A percentile compares a stretch with the other conserved stretches of the same genome.
Conservation (phyloP, 2,113 vertebrate genomes). For the Speoplatyrhinus poulsoni region DNA sequence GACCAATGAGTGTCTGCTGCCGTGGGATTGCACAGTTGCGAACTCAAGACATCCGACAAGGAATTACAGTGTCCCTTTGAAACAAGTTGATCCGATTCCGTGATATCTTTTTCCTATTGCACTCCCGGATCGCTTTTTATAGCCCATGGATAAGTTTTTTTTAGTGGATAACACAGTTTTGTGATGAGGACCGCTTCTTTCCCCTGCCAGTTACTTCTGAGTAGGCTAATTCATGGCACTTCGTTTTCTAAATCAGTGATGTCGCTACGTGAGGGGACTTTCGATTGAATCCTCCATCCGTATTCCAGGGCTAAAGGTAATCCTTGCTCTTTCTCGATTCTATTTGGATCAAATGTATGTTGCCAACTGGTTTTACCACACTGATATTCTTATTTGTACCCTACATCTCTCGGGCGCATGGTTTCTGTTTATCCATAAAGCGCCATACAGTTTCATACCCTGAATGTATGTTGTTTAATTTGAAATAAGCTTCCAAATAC, state of each 20-base stretch:
- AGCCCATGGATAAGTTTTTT: conserved; percentile 72
- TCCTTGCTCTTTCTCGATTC: conserved; percentile 25
- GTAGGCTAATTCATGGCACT: conserved; percentile 66
- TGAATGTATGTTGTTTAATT: background rate
- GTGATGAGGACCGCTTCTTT: conserved; percentile 63
- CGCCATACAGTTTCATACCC: no score
- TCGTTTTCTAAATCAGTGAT: conserved; percentile 74
- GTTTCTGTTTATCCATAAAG: no score
- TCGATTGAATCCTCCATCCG: conserved; percentile 64
- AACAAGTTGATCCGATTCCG: conserved; percentile 61
- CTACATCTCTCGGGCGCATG: conserved; percentile 21
- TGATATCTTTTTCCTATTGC: conserved; percentile 37
- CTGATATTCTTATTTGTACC: background rate
- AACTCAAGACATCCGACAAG: conserved; percentile 68
- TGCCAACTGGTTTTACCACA: background rate
- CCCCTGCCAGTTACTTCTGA: conserved; percentile 57
- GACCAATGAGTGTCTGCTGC: conserved; percentile 67
- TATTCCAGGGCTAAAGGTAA: conserved; percentile 68
- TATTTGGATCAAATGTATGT: conserved; percentile 5
- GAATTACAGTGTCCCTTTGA: conserved; percentile 67
- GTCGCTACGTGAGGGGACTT: conserved; percentile 73
- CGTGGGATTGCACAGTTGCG: conserved; percentile 63
- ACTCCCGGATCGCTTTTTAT: conserved; percentile 64
- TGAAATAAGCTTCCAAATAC: conserved; percentile 24
- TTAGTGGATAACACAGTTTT: conserved; percentile 71